A percentile compares a stretch with the other conserved stretches of the same genome.
Evolutionary conservation across 2,888 invertebrate species (phyloP).

Genomic region (Scaptomyza flava): DNA sequence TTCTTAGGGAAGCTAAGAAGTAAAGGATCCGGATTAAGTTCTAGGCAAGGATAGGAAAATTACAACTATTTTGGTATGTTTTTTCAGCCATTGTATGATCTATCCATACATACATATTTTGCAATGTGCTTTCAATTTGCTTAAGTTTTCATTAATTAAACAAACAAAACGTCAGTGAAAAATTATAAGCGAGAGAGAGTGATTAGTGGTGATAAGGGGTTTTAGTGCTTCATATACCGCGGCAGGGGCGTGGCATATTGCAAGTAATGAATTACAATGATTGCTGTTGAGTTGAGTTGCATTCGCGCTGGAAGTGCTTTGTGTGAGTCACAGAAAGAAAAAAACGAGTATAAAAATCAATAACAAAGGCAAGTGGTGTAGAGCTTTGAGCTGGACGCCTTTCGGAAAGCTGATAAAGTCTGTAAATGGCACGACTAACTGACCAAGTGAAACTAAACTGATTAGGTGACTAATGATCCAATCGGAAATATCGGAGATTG

Average conservation of each 20-base stretch:
- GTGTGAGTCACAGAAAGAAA: constrained; percentile 20
- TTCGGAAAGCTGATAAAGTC: neutral
- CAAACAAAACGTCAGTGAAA: constrained; percentile 57
- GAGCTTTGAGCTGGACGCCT: constrained; percentile 10
- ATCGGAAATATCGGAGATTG: constrained; percentile 1
- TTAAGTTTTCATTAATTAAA: constrained; percentile 65
- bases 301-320: constrained; percentile 21
- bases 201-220: neutral
- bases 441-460: constrained; percentile 21
- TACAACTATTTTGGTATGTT: neutral
- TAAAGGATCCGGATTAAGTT: neutral
- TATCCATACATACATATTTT: no score
- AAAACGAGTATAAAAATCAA: no score
- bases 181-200: neutral
- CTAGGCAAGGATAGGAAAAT: neutral
- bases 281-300: neutral
- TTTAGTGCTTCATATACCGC: neutral
- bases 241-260: constrained; percentile 16
- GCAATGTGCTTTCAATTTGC: constrained; percentile 45
- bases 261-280: constrained; percentile 4
- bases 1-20: constrained; percentile 6
- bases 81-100: neutral
- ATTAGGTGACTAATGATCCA: constrained; percentile 9
- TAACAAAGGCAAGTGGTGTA: constrained; percentile 1
- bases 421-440: constrained; percentile 40